Evolutionary conservation across 2,113 vertebrate genomes (phyloP), one percentile per base, ranked within the genome.

Genomic region (Phainopepla nitens): DNA sequence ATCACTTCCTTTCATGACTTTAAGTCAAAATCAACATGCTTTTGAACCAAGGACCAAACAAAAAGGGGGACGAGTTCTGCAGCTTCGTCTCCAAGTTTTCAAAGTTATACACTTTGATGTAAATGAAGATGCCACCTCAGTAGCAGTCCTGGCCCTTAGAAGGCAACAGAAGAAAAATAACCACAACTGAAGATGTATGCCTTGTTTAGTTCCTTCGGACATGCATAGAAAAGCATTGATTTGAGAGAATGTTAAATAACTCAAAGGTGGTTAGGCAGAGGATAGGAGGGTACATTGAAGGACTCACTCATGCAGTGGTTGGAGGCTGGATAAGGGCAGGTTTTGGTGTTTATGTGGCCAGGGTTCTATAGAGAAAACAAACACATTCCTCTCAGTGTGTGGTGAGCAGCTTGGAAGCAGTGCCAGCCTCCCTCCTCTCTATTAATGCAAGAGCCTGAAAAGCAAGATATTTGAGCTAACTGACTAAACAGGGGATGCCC

Each of bases 91-190:
- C 25, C 23, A 36, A 24, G 58, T 57, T 75, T 33, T 91, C 31
- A 33, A 42, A 47, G 57, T 57, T 27, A 36, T 1, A 41, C 15
- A 58, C 47, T 60, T 68, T 39, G 36, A 39, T 77, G 33, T 69
- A 36, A 66, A 45, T 50, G 42, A 56, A 64, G 56, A 39, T 47
- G 41, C 42, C 0, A 0, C 19, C 47, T 51, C 36, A 76, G 7
- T 41, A 42, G 57, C 39, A 96, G 64, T 93, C 89, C 94, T 93
- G 88, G 83, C 56, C 90, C 57, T 95, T 92, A 94, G 92, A 97
- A 96, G 71, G 77, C 86, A 94, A 89, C 27, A 50, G 80, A 95
- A 87, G 83, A 83, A 95, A 94, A 78, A 58, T 31, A 70, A 39
- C 35, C 27, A 45, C 78, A 76, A 50, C 66, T 96, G 92, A 96